Percentiles rank a stretch among this genome's conserved stretches.
Evolutionary conservation across 2,797 vertebrate genomes (phyloP).

Genomic region (Falco peregrinus): DNA sequence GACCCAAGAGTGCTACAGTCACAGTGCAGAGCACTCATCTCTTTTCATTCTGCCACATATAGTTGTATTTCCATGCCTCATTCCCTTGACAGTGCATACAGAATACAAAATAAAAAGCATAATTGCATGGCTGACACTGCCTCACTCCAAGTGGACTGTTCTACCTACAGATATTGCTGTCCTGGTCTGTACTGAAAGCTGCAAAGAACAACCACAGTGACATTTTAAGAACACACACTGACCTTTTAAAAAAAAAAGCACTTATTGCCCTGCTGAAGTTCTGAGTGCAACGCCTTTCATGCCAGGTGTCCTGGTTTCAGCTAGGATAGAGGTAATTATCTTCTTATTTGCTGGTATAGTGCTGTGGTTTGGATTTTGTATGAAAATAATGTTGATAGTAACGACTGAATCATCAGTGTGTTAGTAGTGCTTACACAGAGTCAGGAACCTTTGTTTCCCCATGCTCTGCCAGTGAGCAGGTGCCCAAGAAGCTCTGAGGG

Average conservation of each 20-base stretch:
- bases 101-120: not conserved
- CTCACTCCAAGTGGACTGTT: not conserved
- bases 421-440: no score
- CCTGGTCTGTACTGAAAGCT: not conserved
- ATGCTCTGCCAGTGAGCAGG: no score
- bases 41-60: no score
- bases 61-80: not conserved
- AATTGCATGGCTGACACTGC: no score
- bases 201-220: not conserved
- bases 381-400: no score
- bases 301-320: not conserved
- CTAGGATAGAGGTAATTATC: no score
- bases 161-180: accelerated
- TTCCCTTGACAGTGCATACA: not conserved
- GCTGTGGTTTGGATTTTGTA: no score
- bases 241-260: not conserved
- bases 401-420: no score
- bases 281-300: accelerated
- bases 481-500: no score
- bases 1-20: not conserved
- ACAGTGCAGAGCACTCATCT: not conserved
- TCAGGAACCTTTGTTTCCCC: no score
- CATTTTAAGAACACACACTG: not conserved
- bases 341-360: no score
- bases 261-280: not conserved